phyloP scores from a whole-genome alignment of 2,888 invertebrate genomes.

The Ochropleura leucogaster region DNA sequence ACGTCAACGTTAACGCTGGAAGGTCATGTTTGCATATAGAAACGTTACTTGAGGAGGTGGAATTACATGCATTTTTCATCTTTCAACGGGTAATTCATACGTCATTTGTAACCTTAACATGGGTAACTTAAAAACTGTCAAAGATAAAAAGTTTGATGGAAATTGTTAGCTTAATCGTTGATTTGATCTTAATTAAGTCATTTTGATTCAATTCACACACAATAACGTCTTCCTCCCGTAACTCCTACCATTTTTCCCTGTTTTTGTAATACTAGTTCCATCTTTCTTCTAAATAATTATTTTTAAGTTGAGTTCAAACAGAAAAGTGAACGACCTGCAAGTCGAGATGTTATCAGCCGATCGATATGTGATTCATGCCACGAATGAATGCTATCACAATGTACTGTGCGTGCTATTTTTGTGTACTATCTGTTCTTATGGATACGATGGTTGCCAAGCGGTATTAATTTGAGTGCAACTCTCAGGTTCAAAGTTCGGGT shows the following conservation, averaged over 20 bases:
- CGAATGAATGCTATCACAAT: conserved; percentile 58
- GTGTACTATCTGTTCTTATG: conserved; percentile 33
- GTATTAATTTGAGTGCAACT: conserved; percentile 13
- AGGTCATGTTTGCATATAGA: conserved; percentile 25
- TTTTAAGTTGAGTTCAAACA: conserved; percentile 22
- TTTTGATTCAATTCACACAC: background rate
- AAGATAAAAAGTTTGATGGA: background rate
- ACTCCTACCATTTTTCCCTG: background rate
- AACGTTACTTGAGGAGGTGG: conserved; percentile 8
- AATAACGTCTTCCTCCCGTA: background rate
- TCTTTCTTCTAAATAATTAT: background rate
- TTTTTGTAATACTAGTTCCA: background rate
- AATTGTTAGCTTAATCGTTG: conserved; percentile 1
- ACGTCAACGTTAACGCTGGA: conserved; percentile 14
- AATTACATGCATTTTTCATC: conserved; percentile 7
- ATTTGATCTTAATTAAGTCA: conserved; percentile 8
- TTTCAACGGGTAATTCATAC: conserved; percentile 10
- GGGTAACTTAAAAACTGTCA: background rate
- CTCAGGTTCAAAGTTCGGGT: background rate
- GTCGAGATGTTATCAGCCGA: conserved; percentile 71
- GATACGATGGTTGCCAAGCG: background rate
- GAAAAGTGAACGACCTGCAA: conserved; percentile 66
- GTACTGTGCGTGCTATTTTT: conserved; percentile 52
- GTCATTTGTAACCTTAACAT: background rate
- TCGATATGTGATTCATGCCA: conserved; percentile 73